These are phyloP conservation scores for Actinernus sp. DNA, from an alignment of 92 coral and sea anemone genomes.

Conservation along the genomic window DNA sequence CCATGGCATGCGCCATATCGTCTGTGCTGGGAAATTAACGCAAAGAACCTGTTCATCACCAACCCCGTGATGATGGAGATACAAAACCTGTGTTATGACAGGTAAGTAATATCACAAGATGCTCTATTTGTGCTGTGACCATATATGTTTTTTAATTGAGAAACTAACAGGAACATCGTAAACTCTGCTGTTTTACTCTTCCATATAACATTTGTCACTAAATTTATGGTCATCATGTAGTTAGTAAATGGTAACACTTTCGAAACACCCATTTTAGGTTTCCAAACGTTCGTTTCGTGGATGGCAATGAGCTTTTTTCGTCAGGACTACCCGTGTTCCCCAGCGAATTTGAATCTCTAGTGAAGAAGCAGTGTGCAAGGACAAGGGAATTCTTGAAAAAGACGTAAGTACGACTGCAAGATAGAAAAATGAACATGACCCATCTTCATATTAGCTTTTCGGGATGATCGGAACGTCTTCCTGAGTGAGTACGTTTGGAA, in stretches of 20 bases:
- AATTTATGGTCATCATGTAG: not conserved
- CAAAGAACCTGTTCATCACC: slow-evolving; percentile 89
- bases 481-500: no score
- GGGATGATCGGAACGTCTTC: no score
- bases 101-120: slow-evolving; percentile 67
- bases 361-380: slow-evolving; percentile 89
- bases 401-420: slow-evolving; percentile 89
- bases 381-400: slow-evolving; percentile 92
- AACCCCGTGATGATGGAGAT: slow-evolving; percentile 99
- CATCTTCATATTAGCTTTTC: no score
- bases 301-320: slow-evolving; percentile 81
- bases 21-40: slow-evolving; percentile 73
- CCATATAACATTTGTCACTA: not conserved
- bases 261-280: no score
- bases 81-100: slow-evolving; percentile 98
- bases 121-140: not conserved
- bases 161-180: no score
- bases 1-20: slow-evolving; percentile 96
- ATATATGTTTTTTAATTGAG: not conserved
- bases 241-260: not conserved
- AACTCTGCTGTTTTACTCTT: no score
- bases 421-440: no score
- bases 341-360: slow-evolving; percentile 85
- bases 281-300: slow-evolving; percentile 89
- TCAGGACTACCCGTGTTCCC: slow-evolving; percentile 96